These are phyloP conservation scores for Zaprionus taronus DNA, from an alignment of 1,140 invertebrate genomes.

Conservation along the genomic window DNA sequence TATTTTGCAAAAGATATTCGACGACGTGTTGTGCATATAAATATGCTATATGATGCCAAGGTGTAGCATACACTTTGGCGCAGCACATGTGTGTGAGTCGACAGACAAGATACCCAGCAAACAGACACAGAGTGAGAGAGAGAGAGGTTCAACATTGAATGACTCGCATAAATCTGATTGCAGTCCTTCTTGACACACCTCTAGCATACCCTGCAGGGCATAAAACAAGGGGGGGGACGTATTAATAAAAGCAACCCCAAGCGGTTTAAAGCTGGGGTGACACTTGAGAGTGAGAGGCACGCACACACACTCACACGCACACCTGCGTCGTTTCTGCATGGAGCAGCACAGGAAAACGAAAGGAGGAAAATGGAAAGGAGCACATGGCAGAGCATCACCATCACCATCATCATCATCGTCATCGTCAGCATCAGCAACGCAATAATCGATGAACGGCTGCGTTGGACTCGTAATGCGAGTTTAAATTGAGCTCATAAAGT, in stretches of 20 bases:
- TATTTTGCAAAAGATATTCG: constrained; percentile 72
- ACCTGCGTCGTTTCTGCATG: constrained; percentile 54
- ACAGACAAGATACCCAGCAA: constrained; percentile 16
- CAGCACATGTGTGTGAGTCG: neutral
- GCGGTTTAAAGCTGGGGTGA: constrained; percentile 33
- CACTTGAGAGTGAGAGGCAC: constrained; percentile 13
- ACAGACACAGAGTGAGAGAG: neutral
- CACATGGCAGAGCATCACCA: constrained; percentile 4
- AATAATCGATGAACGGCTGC: constrained; percentile 54
- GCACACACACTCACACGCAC: constrained; percentile 9
- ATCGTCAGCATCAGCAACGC: constrained; percentile 18
- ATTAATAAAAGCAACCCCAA: constrained; percentile 37
- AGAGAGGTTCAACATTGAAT: neutral
- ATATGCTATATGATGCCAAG: constrained; percentile 51
- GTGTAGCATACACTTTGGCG: constrained; percentile 56
- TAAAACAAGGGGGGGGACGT: constrained; percentile 19
- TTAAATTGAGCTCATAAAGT: constrained; percentile 42
- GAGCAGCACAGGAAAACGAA: neutral
- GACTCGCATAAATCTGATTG: neutral
- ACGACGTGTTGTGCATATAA: constrained; percentile 71
- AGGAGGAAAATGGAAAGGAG: constrained; percentile 1
- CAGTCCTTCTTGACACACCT: neutral
- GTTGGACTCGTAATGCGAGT: constrained; percentile 33
- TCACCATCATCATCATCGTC: constrained; percentile 9
- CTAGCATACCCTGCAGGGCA: neutral